Percentiles rank a stretch among this genome's conserved stretches.
These are phyloP conservation scores for Antechinus flavipes DNA, from an alignment of 2,113 vertebrate genomes.

Conservation along the genomic window DNA sequence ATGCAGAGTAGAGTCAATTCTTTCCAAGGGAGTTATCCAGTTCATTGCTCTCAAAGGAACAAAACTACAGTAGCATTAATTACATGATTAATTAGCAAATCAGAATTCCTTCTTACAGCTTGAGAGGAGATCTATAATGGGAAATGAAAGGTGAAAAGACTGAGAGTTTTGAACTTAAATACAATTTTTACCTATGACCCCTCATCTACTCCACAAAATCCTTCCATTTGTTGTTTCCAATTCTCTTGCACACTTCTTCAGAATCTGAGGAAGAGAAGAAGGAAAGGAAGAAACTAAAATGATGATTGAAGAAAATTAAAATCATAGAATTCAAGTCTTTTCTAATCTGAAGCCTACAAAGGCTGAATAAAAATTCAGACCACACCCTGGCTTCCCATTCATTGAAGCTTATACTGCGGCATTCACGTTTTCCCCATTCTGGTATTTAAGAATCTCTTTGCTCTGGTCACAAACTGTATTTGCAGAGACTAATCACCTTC, in stretches of 20 bases:
- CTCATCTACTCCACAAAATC: background rate
- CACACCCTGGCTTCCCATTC: background rate
- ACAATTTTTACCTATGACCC: background rate
- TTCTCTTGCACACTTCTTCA: background rate
- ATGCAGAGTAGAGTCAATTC: background rate
- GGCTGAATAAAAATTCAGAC: background rate
- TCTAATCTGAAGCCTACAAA: background rate
- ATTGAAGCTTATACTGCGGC: background rate
- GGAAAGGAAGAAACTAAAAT: background rate
- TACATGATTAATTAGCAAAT: background rate
- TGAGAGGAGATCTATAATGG: background rate
- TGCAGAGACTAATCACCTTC: background rate
- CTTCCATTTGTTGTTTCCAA: background rate
- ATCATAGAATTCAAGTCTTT: background rate
- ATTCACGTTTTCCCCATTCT: background rate
- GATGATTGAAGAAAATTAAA: background rate
- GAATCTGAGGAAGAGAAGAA: background rate
- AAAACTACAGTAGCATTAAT: background rate
- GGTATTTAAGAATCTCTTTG: background rate
- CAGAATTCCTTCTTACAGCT: background rate
- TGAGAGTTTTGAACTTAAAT: background rate
- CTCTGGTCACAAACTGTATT: background rate
- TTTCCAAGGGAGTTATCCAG: background rate
- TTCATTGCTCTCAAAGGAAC: background rate
- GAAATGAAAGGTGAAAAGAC: conserved; percentile 9